Conservation (phyloP, 2,888 invertebrate genomes). For the Heliconius hortense region DNA sequence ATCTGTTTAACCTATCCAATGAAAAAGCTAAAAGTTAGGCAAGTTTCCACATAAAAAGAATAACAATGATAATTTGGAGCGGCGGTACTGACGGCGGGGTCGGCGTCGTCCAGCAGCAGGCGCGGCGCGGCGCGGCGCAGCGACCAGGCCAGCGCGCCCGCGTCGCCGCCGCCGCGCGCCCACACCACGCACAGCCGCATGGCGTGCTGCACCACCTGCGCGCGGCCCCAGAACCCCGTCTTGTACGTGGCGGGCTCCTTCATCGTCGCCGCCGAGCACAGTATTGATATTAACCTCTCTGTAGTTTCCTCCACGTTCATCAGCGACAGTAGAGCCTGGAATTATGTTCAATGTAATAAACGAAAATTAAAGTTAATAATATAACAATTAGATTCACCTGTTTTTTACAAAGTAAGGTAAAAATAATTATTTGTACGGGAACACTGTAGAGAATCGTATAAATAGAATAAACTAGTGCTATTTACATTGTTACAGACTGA, state of each 20-base stretch:
- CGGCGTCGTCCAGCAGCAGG: conserved; percentile 94
- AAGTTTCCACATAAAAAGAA: too few species aligned
- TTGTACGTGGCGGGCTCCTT: conserved; percentile 92
- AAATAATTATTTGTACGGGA: too few species aligned
- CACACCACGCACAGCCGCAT: conserved; percentile 96
- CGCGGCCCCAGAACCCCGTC: conserved; percentile 95
- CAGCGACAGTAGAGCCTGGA: conserved; percentile 87
- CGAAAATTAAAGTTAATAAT: too few species aligned
- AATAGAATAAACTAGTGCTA: not conserved
- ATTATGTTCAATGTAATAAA: conserved; percentile 16
- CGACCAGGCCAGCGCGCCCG: conserved; percentile 90
- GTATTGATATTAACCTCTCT: conserved; percentile 91
- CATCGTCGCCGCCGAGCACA: conserved; percentile 92
- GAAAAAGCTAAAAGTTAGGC: too few species aligned
- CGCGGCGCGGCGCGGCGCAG: conserved; percentile 91
- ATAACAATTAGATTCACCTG: too few species aligned
- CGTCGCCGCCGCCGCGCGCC: conserved; percentile 92
- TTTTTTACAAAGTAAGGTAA: too few species aligned
- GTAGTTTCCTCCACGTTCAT: conserved; percentile 93
- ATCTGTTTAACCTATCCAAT: too few species aligned
- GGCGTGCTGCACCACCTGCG: conserved; percentile 95
- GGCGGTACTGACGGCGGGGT: conserved; percentile 82
- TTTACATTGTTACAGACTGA: not conserved
- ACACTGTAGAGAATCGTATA: not conserved
- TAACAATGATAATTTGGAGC: too few species aligned